Conservation (phyloP, 1,140 invertebrate species). For the Yoshiicerus persimilis region DNA sequence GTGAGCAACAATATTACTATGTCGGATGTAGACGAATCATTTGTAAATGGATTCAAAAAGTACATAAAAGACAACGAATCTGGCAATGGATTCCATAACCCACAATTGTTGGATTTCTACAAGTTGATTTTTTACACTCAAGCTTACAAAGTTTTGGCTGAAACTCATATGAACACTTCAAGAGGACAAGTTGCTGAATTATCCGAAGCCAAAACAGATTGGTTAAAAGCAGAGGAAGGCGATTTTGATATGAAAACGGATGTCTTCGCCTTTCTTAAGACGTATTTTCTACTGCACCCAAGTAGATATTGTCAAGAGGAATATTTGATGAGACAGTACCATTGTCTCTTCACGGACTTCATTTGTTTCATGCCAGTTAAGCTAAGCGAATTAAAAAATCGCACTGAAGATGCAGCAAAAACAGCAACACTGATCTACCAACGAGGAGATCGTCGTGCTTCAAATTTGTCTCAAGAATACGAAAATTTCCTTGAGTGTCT, state of each 20-base stretch:
- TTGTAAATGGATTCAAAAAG: constrained; percentile 34
- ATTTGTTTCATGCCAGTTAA: constrained; percentile 91
- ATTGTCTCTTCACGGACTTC: constrained; percentile 86
- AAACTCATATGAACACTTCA: background rate
- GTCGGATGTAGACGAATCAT: constrained; percentile 18
- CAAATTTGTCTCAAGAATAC: constrained; percentile 38
- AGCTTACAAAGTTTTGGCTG: constrained; percentile 25
- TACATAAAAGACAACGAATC: constrained; percentile 34
- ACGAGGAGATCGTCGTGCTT: constrained; percentile 33
- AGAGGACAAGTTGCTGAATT: background rate
- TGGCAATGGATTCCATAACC: constrained; percentile 13
- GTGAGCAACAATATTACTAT: constrained; percentile 54
- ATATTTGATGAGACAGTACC: constrained; percentile 71
- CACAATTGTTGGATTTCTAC: constrained; percentile 34
- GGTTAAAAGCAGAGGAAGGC: constrained; percentile 25
- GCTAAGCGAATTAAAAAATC: constrained; percentile 69
- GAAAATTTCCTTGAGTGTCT: constrained; percentile 44
- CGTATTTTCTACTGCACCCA: constrained; percentile 29
- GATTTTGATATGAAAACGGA: constrained; percentile 45
- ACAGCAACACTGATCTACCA: constrained; percentile 71
- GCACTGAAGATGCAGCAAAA: constrained; percentile 85
- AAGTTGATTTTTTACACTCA: constrained; percentile 28
- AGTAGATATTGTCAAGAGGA: constrained; percentile 26
- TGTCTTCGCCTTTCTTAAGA: constrained; percentile 41
- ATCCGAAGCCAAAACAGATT: background rate